These are phyloP conservation scores for Ageneiosus marmoratus DNA, from an alignment of 2,113 vertebrate species.

Conservation along the genomic window DNA sequence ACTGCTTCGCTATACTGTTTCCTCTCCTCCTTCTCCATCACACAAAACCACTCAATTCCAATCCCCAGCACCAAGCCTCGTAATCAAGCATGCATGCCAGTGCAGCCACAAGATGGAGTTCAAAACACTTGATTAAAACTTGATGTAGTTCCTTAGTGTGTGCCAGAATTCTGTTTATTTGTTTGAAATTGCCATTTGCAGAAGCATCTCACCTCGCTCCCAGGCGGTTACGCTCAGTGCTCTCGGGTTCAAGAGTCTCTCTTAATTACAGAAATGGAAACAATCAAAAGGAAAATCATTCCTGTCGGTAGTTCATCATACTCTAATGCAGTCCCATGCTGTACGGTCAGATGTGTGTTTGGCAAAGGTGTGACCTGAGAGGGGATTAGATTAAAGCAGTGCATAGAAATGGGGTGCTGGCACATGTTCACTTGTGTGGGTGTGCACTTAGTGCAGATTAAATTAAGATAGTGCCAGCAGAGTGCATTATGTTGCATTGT, in stretches of 20 bases:
- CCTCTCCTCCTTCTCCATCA: background rate
- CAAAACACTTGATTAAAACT: conserved; percentile 39
- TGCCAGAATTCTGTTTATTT: background rate
- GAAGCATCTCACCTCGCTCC: background rate
- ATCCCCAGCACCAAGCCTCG: conserved; percentile 12
- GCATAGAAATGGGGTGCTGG: background rate
- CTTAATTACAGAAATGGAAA: conserved; percentile 11
- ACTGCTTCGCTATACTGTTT: background rate
- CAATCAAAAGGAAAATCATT: conserved; percentile 15
- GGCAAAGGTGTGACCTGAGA: conserved; percentile 34
- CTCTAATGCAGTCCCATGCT: background rate
- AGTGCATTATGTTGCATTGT: conserved; percentile 51
- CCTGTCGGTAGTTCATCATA: background rate
- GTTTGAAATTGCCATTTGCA: background rate
- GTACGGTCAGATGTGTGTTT: background rate
- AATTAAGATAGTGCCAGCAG: conserved; percentile 52
- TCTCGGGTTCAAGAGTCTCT: background rate
- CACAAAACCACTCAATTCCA: conserved; percentile 7
- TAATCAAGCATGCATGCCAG: conserved; percentile 28
- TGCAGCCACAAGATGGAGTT: conserved; percentile 30
- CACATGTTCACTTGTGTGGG: conserved; percentile 37
- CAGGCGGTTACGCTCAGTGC: background rate
- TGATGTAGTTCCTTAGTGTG: conserved; percentile 29
- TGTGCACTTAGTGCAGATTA: conserved; percentile 51
- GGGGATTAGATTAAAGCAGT: conserved; percentile 26